A percentile compares a stretch with the other conserved stretches of the same genome.
Conservation (phyloP, 2,113 vertebrate species). For the Corythoichthys haematopterus region DNA sequence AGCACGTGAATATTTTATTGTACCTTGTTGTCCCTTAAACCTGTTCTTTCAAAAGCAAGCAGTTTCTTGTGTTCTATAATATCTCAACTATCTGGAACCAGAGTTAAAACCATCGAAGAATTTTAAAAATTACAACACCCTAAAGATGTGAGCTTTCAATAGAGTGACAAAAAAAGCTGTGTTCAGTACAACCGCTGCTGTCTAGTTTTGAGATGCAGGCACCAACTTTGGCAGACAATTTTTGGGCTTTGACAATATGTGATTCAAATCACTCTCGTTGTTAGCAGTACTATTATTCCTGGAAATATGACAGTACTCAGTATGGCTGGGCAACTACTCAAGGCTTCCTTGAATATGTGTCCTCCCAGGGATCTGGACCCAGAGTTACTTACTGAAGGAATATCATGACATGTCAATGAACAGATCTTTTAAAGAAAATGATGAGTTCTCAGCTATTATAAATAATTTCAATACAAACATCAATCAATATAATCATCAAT, state of each 20-base stretch:
- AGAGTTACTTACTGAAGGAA: not conserved
- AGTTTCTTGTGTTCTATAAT: not conserved
- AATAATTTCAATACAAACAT: not conserved
- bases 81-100: not conserved
- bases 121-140: not conserved
- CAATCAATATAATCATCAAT: not conserved
- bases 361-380: not conserved
- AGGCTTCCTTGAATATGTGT: conserved; percentile 19
- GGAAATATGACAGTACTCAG: conserved; percentile 37
- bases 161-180: not conserved
- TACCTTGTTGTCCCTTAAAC: no score
- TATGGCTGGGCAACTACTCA: conserved; percentile 26
- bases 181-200: not conserved
- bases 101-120: not conserved
- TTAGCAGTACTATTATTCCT: conserved; percentile 26
- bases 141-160: not conserved
- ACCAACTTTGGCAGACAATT: not conserved
- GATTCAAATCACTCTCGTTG: conserved; percentile 16
- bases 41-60: not conserved
- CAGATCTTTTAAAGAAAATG: not conserved
- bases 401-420: not conserved
- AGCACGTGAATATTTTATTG: no score
- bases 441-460: not conserved
- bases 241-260: conserved; percentile 17
- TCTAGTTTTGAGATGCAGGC: not conserved